phyloP scores from a whole-genome alignment of 2,113 vertebrate genomes.

The Neoarius graeffei region DNA sequence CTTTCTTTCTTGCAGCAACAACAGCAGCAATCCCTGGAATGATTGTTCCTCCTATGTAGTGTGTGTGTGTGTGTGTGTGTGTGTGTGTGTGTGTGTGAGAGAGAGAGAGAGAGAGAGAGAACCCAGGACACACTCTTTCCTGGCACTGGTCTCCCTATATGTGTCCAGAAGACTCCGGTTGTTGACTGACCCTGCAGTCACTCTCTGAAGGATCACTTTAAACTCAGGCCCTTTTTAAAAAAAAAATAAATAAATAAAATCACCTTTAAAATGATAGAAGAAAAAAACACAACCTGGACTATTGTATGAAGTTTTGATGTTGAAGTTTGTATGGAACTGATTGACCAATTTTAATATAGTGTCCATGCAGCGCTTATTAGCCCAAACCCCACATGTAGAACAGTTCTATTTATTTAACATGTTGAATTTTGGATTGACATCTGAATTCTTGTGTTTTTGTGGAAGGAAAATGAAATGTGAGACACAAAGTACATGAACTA shows the following conservation, averaged over 20 bases:
- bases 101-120: conserved; percentile 67
- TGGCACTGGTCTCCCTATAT: conserved; percentile 56
- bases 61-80: conserved; percentile 67
- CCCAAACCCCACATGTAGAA: conserved; percentile 65
- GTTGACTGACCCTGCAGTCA: conserved; percentile 75
- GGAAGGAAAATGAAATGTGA: conserved; percentile 75
- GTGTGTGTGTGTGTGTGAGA: conserved; percentile 74
- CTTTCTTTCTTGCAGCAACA: conserved; percentile 51
- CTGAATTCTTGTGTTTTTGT: conserved; percentile 50
- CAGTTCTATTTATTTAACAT: conserved; percentile 73
- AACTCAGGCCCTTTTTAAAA: conserved; percentile 96
- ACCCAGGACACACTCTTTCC: conserved; percentile 76
- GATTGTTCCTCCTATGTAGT: conserved; percentile 97
- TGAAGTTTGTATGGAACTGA: conserved; percentile 72
- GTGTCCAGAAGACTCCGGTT: conserved; percentile 83
- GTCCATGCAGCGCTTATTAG: conserved; percentile 71
- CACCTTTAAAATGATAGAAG: conserved; percentile 67
- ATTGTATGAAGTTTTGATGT: conserved; percentile 65
- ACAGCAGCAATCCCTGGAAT: conserved; percentile 90
- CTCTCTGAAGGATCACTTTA: conserved; percentile 83
- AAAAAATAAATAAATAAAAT: conserved; percentile 60
- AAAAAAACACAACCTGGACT: conserved; percentile 47
- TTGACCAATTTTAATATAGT: conserved; percentile 71
- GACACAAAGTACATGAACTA: conserved; percentile 74
- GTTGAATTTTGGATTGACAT: conserved; percentile 62